phyloP scores from a whole-genome alignment of 1,140 invertebrate genomes.

The Drosophila malerkotliana region DNA sequence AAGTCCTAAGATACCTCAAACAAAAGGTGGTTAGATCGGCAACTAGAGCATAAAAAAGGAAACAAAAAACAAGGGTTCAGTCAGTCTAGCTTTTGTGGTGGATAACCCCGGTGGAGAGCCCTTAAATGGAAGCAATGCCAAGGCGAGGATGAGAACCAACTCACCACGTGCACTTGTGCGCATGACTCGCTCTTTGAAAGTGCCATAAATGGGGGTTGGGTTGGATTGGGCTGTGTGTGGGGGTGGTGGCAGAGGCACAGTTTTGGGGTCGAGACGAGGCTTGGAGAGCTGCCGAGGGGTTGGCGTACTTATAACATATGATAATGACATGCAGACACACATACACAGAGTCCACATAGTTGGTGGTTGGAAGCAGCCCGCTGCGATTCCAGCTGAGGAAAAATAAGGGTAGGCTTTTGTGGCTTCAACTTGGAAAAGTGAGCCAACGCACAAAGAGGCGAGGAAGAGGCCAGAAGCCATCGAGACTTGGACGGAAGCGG shows the following conservation, averaged over 20 bases:
- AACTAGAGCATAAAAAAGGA: neutral
- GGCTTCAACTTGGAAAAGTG: constrained; percentile 70
- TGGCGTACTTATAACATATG: constrained; percentile 64
- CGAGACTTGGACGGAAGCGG: constrained; percentile 52
- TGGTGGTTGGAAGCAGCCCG: constrained; percentile 62
- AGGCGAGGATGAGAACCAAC: constrained; percentile 17
- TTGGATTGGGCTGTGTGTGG: neutral
- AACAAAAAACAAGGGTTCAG: constrained; percentile 15
- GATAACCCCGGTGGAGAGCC: constrained; percentile 13
- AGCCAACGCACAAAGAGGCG: constrained; percentile 1
- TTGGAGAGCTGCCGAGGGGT: constrained; percentile 30
- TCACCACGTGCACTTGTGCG: constrained; percentile 76
- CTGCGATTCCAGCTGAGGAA: constrained; percentile 53
- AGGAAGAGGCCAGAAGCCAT: constrained; percentile 40
- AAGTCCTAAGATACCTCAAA: neutral
- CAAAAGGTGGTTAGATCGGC: constrained; percentile 12
- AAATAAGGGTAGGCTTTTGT: constrained; percentile 71
- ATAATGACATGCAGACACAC: constrained; percentile 68
- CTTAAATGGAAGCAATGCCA: constrained; percentile 15
- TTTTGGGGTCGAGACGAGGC: constrained; percentile 10
- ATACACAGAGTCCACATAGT: constrained; percentile 49
- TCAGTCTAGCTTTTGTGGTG: constrained; percentile 13
- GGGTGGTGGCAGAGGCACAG: constrained; percentile 9
- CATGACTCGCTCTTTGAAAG: constrained; percentile 41
- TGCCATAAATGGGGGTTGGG: constrained; percentile 18